phyloP scores from a whole-genome alignment of 2,888 invertebrate species.

The Trissoscelio sp. region DNA sequence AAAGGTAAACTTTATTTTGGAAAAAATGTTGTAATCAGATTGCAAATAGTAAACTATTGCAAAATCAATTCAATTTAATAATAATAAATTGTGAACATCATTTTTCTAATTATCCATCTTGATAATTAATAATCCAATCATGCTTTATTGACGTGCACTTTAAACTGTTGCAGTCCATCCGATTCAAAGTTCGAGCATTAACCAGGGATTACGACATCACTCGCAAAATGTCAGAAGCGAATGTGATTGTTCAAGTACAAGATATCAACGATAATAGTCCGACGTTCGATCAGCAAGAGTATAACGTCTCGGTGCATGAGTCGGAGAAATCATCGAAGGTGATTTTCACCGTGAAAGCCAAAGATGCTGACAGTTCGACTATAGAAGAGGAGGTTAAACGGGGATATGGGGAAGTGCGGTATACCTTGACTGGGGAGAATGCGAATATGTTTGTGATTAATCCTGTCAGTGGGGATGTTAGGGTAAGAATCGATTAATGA shows the following conservation, averaged over 20 bases:
- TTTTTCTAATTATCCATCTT: too few species aligned
- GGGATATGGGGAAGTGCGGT: slow-evolving; percentile 89
- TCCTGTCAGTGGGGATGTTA: slow-evolving; percentile 87
- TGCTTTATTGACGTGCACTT: slow-evolving; percentile 50
- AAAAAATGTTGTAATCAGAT: too few species aligned
- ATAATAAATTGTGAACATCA: too few species aligned
- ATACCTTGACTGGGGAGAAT: slow-evolving; percentile 89
- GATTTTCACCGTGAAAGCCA: slow-evolving; percentile 88
- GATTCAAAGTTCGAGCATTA: slow-evolving; percentile 84
- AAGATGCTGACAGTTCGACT: slow-evolving; percentile 88
- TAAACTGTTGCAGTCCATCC: slow-evolving; percentile 79
- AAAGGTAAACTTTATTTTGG: slow-evolving; percentile 83
- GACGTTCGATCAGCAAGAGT: slow-evolving; percentile 87
- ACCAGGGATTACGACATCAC: slow-evolving; percentile 82
- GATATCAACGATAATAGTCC: slow-evolving; percentile 93
- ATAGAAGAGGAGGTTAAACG: slow-evolving; percentile 84
- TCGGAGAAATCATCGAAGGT: slow-evolving; percentile 88
- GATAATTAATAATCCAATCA: slow-evolving; percentile 31
- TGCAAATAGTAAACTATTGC: too few species aligned
- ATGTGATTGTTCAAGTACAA: slow-evolving; percentile 88
- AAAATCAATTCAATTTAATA: too few species aligned
- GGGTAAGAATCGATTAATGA: slow-evolving; percentile 83
- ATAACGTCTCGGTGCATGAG: slow-evolving; percentile 89
- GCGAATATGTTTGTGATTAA: slow-evolving; percentile 90
- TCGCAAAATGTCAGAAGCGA: slow-evolving; percentile 87